Percentiles rank a stretch among this genome's conserved stretches.
These are phyloP conservation scores for Poeciliopsis turneri DNA, from an alignment of 2,797 vertebrate species.

Conservation along the genomic window DNA sequence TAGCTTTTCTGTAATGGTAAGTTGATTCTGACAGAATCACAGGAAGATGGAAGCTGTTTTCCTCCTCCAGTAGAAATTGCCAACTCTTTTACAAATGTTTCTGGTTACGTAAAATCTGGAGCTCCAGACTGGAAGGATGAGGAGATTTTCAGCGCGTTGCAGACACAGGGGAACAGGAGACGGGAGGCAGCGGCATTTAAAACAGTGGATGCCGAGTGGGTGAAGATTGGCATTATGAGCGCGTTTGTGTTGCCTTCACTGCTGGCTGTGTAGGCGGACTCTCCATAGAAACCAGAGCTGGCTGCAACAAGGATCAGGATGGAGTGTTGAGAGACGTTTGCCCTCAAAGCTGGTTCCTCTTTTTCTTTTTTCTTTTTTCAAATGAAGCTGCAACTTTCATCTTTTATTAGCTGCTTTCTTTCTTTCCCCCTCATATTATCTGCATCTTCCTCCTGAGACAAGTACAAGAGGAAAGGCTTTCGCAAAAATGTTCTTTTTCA, in stretches of 20 bases:
- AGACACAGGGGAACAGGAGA: conserved; percentile 15
- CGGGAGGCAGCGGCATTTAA: conserved; percentile 23
- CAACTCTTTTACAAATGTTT: background rate
- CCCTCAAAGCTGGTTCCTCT: background rate
- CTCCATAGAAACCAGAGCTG: conserved; percentile 69
- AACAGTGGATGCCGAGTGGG: conserved; percentile 1
- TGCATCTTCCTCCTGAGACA: background rate
- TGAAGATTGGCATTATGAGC: conserved; percentile 13
- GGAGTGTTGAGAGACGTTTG: conserved; percentile 26
- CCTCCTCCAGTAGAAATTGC: conserved; percentile 2
- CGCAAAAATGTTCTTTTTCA: background rate
- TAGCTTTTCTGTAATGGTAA: background rate
- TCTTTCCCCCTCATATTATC: background rate
- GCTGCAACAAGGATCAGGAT: conserved; percentile 31
- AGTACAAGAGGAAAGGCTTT: background rate
- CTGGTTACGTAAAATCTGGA: conserved; percentile 10
- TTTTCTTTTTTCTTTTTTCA: background rate
- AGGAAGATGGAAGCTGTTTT: background rate
- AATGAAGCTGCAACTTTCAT: background rate
- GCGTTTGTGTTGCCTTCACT: conserved; percentile 35
- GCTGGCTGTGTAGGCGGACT: conserved; percentile 72
- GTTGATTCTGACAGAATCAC: background rate
- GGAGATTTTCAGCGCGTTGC: background rate
- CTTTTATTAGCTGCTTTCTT: background rate
- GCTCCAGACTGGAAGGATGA: conserved; percentile 9